These are phyloP conservation scores for Paedocypris sp. DNA, from an alignment of 2,113 vertebrate species.

Conservation along the genomic window DNA sequence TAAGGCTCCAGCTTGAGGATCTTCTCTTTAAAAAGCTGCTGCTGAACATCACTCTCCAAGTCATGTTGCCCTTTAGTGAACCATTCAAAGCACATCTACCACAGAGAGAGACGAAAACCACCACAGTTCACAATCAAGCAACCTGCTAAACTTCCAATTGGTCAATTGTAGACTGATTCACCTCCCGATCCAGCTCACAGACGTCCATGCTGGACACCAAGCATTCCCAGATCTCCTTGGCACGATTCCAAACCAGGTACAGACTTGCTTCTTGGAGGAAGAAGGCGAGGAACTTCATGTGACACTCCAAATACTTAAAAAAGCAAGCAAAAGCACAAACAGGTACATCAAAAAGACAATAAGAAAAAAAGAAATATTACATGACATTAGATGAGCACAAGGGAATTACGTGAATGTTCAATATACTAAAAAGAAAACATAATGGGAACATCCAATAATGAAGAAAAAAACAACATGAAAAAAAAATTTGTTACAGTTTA, in stretches of 20 bases:
- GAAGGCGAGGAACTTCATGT: slow-evolving; percentile 97
- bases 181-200: slow-evolving; percentile 93
- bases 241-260: slow-evolving; percentile 94
- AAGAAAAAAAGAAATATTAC: background rate
- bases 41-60: slow-evolving; percentile 93
- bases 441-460: too few relatives aligned
- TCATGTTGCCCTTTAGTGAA: slow-evolving; percentile 98
- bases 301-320: slow-evolving; percentile 89
- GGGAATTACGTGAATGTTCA: too few relatives aligned
- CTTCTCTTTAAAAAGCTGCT: slow-evolving; percentile 98
- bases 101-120: background rate
- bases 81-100: slow-evolving; percentile 98
- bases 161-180: too few relatives aligned
- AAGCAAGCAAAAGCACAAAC: slow-evolving; percentile 17
- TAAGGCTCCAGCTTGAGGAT: slow-evolving; percentile 95
- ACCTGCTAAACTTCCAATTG: background rate
- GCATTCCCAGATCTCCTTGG: slow-evolving; percentile 97
- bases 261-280: slow-evolving; percentile 98
- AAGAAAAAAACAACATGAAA: too few relatives aligned
- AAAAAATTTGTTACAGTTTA: too few relatives aligned
- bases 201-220: slow-evolving; percentile 91
- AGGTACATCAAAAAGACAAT: background rate
- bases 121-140: background rate
- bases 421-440: too few relatives aligned
- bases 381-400: too few relatives aligned